Evolutionary conservation across 2,113 vertebrate genomes (phyloP).

Genomic region (Lucifuga dentata): DNA sequence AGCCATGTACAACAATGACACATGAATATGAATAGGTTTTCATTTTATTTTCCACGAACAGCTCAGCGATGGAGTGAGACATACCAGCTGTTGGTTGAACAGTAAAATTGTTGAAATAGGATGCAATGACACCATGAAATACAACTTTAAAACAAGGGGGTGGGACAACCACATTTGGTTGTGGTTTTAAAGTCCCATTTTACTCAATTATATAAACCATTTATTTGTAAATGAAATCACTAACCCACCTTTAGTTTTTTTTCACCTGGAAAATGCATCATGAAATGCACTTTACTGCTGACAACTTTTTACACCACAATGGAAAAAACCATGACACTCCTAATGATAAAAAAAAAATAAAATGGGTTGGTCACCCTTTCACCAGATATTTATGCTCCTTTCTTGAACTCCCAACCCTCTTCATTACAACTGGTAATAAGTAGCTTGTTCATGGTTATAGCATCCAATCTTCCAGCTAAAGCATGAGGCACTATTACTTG

Average conservation of each 20-base stretch:
- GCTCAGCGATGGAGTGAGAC: no score
- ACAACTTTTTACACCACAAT: constrained; percentile 24
- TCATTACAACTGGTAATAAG: constrained; percentile 32
- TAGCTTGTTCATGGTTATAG: constrained; percentile 46
- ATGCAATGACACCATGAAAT: no score
- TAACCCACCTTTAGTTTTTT: background rate
- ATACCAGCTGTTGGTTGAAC: no score
- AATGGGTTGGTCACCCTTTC: constrained; percentile 42
- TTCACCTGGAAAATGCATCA: constrained; percentile 28
- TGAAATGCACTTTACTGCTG: constrained; percentile 24
- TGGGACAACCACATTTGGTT: no score
- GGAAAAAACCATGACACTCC: constrained; percentile 31
- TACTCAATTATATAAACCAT: no score
- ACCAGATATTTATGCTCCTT: constrained; percentile 13
- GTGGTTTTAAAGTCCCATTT: no score
- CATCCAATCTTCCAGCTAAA: constrained; percentile 24
- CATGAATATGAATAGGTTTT: no score
- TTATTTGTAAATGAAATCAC: no score
- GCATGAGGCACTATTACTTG: background rate
- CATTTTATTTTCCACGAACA: no score
- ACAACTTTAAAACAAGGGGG: no score
- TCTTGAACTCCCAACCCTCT: background rate
- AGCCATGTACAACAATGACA: no score
- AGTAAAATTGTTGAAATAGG: no score
- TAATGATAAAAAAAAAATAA: constrained; percentile 38